Evolutionary conservation across 2,888 invertebrate species (phyloP).

Genomic region (Hyalella azteca): DNA sequence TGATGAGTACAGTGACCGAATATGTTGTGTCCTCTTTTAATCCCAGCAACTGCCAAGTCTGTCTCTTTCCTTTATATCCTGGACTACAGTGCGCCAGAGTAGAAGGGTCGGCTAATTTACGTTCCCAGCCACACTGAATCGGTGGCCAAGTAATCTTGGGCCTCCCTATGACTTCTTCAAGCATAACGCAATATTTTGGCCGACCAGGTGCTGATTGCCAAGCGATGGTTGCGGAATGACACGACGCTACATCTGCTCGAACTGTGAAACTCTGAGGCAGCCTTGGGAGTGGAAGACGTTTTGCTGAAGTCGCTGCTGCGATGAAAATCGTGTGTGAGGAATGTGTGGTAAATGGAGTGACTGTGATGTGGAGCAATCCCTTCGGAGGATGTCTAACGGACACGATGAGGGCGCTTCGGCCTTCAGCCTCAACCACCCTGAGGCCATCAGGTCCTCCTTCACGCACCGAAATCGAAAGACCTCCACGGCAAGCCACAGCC

Average conservation of each 20-base stretch:
- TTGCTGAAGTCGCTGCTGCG: slow-evolving; percentile 44
- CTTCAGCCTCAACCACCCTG: slow-evolving; percentile 41
- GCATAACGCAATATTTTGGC: slow-evolving; percentile 46
- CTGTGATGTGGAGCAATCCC: slow-evolving; percentile 38
- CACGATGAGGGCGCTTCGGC: slow-evolving; percentile 46
- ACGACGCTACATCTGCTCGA: slow-evolving; percentile 34
- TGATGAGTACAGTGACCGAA: slow-evolving; percentile 45
- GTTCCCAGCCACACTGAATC: slow-evolving; percentile 53
- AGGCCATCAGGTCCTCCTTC: slow-evolving; percentile 38
- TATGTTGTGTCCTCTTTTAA: slow-evolving; percentile 44
- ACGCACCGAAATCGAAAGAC: slow-evolving; percentile 6
- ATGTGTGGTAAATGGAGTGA: slow-evolving; percentile 44
- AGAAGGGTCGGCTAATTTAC: slow-evolving; percentile 24
- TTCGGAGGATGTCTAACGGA: slow-evolving; percentile 30
- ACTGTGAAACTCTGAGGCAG: slow-evolving; percentile 48
- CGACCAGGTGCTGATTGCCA: slow-evolving; percentile 50
- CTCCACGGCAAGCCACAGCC: slow-evolving; percentile 45
- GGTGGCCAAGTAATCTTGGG: slow-evolving; percentile 43
- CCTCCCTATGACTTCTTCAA: slow-evolving; percentile 40
- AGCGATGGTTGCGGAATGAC: slow-evolving; percentile 42
- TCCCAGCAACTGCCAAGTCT: slow-evolving; percentile 30
- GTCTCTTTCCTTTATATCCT: slow-evolving; percentile 31
- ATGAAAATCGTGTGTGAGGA: slow-evolving; percentile 40
- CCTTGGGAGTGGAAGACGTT: slow-evolving; percentile 48
- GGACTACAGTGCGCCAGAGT: slow-evolving; percentile 41